These are phyloP conservation scores for Nycteola revayana DNA, from an alignment of 2,888 invertebrate species.

Conservation along the genomic window DNA sequence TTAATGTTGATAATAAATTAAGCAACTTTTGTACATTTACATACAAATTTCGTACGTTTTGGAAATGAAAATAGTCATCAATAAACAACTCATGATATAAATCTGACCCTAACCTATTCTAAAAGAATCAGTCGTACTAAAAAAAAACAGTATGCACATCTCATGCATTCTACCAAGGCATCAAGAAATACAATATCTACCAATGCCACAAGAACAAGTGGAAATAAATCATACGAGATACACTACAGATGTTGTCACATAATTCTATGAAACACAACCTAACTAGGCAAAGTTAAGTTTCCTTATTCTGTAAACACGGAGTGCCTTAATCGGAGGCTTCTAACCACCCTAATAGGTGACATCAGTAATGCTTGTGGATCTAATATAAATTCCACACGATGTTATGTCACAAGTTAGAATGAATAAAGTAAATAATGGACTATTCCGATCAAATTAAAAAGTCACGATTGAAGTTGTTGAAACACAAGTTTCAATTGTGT, in stretches of 20 bases:
- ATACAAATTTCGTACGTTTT: too few species aligned
- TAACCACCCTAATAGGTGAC: conserved; percentile 36
- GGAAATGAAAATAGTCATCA: too few species aligned
- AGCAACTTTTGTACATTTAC: too few species aligned
- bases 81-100: too few species aligned
- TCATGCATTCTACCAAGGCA: too few species aligned
- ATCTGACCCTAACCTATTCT: too few species aligned
- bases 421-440: conserved; percentile 7
- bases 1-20: too few species aligned
- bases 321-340: conserved; percentile 25
- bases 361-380: conserved; percentile 23
- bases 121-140: too few species aligned
- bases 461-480: background rate
- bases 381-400: conserved; percentile 12
- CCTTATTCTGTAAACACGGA: conserved; percentile 13
- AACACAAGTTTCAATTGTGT: too few species aligned
- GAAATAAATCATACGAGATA: background rate
- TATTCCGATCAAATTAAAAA: too few species aligned
- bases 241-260: conserved; percentile 5
- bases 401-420: conserved; percentile 14
- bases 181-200: too few species aligned
- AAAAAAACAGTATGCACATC: too few species aligned
- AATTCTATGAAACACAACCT: conserved; percentile 18
- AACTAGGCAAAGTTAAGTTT: conserved; percentile 19
- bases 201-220: background rate